Evolutionary conservation across 1,140 invertebrate species (phyloP), one percentile per base, ranked within the genome.

Genomic region (Drosophila melanica): DNA sequence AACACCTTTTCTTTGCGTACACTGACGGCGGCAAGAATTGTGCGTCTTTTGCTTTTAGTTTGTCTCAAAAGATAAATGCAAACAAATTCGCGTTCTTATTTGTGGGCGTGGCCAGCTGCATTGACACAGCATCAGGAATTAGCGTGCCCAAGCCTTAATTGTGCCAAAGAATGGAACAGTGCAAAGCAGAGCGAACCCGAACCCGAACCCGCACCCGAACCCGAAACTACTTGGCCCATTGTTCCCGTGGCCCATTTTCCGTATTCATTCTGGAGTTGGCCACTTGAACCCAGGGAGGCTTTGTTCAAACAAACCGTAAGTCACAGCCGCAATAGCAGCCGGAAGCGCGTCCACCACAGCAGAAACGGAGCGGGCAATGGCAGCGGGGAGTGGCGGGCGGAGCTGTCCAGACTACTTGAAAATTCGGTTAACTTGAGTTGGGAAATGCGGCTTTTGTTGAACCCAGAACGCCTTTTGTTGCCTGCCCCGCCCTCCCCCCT

Each of bases 81-180:
- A 75, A 81, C 64, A 75, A 59, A 75, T 66, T 68, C 5, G 10
- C 20, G 42, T 53, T 41, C 35, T 73, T 58, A 84, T 65, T 84
- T 55, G 59, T 66, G 78, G 75, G 81, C 75, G 79, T 76, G 71
- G 71, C 63, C 35, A 10, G 59, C 53, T 37, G 58, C 51, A 82
- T 81, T 79, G 65, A 63, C 59, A 75, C 63, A 76, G 66, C 57
- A 82, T 82, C 58, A 73, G 45, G 87, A 87, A 87, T 89, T 89
- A 87, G 65, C 76, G 71, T 81, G 63, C 62, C 75, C 62, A 14
- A 63, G 79, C 75, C 75, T 60, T 79, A 86, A 82, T 81, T 78
- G 75, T 81, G 64, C 30, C 50, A 41, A 47, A 41, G 30, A 37
- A 33, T 11, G 41, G 10, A n/a, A 37, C 53, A 45, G 20, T 11